Conservation (phyloP, 2,888 invertebrate species). For the Pseudanteris insignis region DNA sequence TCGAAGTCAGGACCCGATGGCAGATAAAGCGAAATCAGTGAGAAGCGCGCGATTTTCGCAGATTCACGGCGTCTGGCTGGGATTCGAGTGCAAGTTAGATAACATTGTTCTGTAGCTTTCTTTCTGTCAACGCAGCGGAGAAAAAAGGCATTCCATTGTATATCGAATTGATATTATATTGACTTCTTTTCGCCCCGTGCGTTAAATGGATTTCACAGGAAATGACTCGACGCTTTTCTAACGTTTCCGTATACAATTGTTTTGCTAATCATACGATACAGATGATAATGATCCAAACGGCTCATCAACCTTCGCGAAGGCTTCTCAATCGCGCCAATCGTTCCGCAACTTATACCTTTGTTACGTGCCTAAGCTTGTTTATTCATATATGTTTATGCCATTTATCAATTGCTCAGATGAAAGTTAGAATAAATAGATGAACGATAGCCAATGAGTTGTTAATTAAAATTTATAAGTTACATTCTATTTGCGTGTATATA, state of each 20-base stretch:
- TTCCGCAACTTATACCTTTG: no score
- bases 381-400: no score
- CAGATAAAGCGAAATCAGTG: conserved; percentile 30
- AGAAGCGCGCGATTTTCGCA: conserved; percentile 33
- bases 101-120: conserved; percentile 34
- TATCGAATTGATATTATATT: conserved; percentile 17
- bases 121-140: conserved; percentile 23
- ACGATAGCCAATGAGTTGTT: no score
- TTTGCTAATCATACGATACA: conserved; percentile 10
- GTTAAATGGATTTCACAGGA: conserved; percentile 19
- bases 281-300: neutral
- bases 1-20: conserved; percentile 14
- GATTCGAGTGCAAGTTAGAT: conserved; percentile 12
- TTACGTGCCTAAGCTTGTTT: no score
- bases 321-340: no score
- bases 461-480: no score
- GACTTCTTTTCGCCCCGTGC: conserved; percentile 4
- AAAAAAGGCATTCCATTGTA: conserved; percentile 20
- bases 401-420: no score
- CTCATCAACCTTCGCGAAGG: no score
- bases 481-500: no score
- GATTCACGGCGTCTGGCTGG: conserved; percentile 17
- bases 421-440: no score
- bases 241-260: conserved; percentile 31
- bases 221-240: conserved; percentile 20